Conservation (phyloP, 30 jellyfish, hydroid and myxozoan species). For the Chrysaora quinquecirrha region DNA sequence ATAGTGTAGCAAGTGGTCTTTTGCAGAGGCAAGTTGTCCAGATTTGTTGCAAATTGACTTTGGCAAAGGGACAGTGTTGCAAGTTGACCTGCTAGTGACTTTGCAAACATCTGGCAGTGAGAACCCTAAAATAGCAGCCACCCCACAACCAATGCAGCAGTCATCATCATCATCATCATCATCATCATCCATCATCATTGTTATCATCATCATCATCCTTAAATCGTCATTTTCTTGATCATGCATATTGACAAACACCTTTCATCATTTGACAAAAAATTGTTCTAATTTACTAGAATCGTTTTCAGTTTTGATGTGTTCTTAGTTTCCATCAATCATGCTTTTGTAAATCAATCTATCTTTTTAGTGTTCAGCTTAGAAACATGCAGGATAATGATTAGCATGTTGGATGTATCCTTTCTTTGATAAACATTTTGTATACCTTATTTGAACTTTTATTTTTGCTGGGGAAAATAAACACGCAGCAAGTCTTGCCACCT, state of each 20-base stretch:
- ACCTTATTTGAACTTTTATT: background rate
- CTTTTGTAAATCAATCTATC: too few relatives aligned
- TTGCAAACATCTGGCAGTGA: background rate
- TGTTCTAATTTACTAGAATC: background rate
- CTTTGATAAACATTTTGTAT: background rate
- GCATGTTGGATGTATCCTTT: constrained; percentile 92
- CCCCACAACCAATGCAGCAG: too few relatives aligned
- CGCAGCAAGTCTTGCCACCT: background rate
- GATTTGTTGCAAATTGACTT: too few relatives aligned
- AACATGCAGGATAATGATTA: constrained; percentile 90
- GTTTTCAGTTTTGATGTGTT: too few relatives aligned
- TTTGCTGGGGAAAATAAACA: background rate
- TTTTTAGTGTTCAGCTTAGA: constrained; percentile 90
- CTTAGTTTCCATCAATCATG: too few relatives aligned
- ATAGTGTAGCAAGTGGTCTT: too few relatives aligned
- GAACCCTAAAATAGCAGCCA: background rate
- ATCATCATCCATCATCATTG: too few relatives aligned
- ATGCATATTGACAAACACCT: background rate
- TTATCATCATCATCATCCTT: too few relatives aligned
- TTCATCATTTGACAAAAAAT: too few relatives aligned
- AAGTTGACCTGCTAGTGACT: background rate
- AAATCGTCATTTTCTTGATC: background rate
- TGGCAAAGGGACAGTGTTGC: too few relatives aligned
- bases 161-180: too few relatives aligned
- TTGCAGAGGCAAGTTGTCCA: too few relatives aligned